phyloP scores from a whole-genome alignment of 2,113 vertebrate genomes.

The Bostrychus sinensis region DNA sequence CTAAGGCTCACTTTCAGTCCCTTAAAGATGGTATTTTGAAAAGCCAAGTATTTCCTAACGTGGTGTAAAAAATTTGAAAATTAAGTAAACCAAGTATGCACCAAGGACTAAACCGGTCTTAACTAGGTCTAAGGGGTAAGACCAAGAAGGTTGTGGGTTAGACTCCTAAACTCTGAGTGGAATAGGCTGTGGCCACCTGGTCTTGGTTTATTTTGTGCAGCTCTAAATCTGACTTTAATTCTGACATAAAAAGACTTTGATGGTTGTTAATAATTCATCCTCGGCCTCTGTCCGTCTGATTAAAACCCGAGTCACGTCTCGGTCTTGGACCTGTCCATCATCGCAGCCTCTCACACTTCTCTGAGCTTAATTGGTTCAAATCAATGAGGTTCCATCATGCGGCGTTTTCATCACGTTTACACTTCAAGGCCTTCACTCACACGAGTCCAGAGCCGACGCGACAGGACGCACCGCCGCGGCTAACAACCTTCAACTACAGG shows the following conservation, averaged over 20 bases:
- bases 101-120: too few relatives aligned
- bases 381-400: slow-evolving; percentile 49
- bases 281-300: background rate
- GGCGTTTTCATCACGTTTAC: slow-evolving; percentile 50
- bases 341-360: slow-evolving; percentile 35
- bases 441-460: slow-evolving; percentile 35
- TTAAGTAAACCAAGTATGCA: too few relatives aligned
- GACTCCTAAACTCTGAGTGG: too few relatives aligned
- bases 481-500: slow-evolving; percentile 65
- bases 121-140: too few relatives aligned
- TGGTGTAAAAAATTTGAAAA: too few relatives aligned
- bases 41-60: too few relatives aligned
- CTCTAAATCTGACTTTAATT: background rate
- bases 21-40: too few relatives aligned
- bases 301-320: slow-evolving; percentile 45
- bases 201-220: background rate
- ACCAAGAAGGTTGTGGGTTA: too few relatives aligned
- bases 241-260: background rate
- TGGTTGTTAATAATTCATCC: slow-evolving; percentile 1
- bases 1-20: too few relatives aligned
- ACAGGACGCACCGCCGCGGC: slow-evolving; percentile 56
- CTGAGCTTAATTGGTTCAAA: slow-evolving; percentile 62
- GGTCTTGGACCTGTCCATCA: slow-evolving; percentile 56
- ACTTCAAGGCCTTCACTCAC: slow-evolving; percentile 60
- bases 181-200: too few relatives aligned